These are phyloP conservation scores for Pogonocichla stellata DNA, from an alignment of 2,113 vertebrate species.

Conservation along the genomic window DNA sequence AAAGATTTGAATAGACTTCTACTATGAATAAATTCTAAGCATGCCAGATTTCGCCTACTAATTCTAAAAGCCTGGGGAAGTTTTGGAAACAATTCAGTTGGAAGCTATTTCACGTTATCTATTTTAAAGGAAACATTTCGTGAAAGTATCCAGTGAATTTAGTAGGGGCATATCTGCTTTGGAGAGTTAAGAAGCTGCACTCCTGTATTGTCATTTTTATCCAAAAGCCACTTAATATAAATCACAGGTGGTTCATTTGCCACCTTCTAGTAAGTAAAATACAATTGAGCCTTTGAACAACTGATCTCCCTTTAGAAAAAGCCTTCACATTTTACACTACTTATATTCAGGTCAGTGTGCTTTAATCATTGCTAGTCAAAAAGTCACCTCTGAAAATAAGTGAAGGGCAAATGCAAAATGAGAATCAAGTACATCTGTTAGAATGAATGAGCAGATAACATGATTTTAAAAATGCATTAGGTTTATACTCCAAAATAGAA, in stretches of 20 bases:
- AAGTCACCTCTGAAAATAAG: background rate
- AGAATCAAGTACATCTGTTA: background rate
- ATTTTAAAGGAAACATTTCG: background rate
- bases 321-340: background rate
- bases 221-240: constrained; percentile 3
- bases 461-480: background rate
- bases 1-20: constrained; percentile 18
- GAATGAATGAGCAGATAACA: background rate
- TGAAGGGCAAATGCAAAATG: constrained; percentile 1
- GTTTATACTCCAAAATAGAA: background rate
- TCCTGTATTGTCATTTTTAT: background rate
- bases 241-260: constrained; percentile 1
- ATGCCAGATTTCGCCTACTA: constrained; percentile 4
- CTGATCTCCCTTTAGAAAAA: background rate
- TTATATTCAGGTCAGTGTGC: constrained; percentile 5
- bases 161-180: background rate
- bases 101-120: background rate
- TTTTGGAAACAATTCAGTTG: constrained; percentile 27
- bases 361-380: background rate
- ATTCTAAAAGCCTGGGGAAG: background rate
- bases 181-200: background rate
- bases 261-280: background rate
- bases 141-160: background rate
- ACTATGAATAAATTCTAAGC: constrained; percentile 19
- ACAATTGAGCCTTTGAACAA: background rate